Conservation (phyloP, 1,140 invertebrate genomes). For the Drosophila micromelanica region DNA sequence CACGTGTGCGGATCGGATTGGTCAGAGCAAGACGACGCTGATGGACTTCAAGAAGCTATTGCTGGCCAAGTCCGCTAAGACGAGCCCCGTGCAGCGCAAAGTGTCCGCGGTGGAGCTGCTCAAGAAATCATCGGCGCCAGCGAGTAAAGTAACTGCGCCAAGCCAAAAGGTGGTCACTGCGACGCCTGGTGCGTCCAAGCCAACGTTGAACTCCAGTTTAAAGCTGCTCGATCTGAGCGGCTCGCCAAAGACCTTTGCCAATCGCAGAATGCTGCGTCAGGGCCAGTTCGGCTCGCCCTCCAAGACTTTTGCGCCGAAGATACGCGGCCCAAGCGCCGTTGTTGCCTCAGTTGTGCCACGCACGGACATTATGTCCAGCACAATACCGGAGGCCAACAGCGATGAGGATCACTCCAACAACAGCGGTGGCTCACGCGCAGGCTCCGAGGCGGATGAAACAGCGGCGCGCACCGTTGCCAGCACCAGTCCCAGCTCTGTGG, state of each 20-base stretch:
- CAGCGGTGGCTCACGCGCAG: conserved; percentile 59
- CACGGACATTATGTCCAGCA: conserved; percentile 92
- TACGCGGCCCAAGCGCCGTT: conserved; percentile 86
- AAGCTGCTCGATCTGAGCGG: conserved; percentile 87
- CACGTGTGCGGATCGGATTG: conserved; percentile 86
- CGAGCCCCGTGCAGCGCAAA: conserved; percentile 85
- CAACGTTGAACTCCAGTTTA: conserved; percentile 81
- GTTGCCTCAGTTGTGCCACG: conserved; percentile 89
- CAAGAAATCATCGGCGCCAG: conserved; percentile 85
- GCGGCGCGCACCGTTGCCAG: conserved; percentile 17
- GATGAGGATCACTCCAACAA: conserved; percentile 87
- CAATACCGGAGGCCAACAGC: conserved; percentile 92
- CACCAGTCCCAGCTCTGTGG: conserved; percentile 31
- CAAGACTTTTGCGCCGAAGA: conserved; percentile 87
- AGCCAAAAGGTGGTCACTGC: conserved; percentile 16
- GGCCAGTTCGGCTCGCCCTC: conserved; percentile 85
- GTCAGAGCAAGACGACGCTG: conserved; percentile 88
- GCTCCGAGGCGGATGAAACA: conserved; percentile 45
- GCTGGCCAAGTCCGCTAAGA: conserved; percentile 86
- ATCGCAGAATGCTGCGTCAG: conserved; percentile 86
- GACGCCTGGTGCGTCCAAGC: conserved; percentile 45
- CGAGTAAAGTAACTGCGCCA: conserved; percentile 3
- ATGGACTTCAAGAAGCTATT: conserved; percentile 93
- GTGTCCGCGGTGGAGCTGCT: conserved; percentile 93
- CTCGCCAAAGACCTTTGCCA: conserved; percentile 88